Evolutionary conservation across 2,113 vertebrate species (phyloP).

Genomic region (Nothocercus julius): DNA sequence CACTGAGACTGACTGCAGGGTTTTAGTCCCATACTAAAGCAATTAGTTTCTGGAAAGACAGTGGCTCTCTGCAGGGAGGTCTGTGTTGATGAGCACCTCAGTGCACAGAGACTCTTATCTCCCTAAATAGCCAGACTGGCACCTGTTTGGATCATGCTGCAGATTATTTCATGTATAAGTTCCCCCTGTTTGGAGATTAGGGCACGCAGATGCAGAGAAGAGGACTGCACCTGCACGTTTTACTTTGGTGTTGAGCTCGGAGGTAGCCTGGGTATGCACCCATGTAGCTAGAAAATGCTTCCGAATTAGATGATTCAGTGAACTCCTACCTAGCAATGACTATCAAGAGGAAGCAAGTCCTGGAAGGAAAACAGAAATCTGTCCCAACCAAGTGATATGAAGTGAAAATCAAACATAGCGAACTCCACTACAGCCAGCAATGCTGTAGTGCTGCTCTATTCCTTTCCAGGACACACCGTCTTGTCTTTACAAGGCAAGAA

Average conservation of each 20-base stretch:
- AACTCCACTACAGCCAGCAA: rapidly evolving
- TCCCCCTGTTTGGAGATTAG: neutral
- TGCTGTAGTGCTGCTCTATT: neutral
- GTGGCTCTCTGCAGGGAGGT: neutral
- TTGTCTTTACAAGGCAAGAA: neutral
- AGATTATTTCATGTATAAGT: neutral
- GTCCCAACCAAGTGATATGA: neutral
- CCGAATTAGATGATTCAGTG: neutral
- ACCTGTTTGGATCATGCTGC: neutral
- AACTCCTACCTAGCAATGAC: neutral
- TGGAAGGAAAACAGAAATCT: neutral
- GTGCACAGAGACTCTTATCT: neutral
- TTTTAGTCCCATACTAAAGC: neutral
- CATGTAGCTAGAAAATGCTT: neutral
- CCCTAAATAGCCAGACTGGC: neutral
- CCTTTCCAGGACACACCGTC: rapidly evolving
- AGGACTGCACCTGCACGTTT: neutral
- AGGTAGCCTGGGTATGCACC: neutral
- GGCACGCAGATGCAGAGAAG: neutral
- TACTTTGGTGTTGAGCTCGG: neutral
- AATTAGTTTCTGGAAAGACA: neutral
- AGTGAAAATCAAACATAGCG: neutral
- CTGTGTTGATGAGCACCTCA: neutral
- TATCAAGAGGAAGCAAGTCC: neutral
- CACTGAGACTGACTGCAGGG: neutral